Evolutionary conservation across 2,797 vertebrate genomes (phyloP), one percentile per base, ranked within the genome.

Genomic region (Gymnocypris eckloni): DNA sequence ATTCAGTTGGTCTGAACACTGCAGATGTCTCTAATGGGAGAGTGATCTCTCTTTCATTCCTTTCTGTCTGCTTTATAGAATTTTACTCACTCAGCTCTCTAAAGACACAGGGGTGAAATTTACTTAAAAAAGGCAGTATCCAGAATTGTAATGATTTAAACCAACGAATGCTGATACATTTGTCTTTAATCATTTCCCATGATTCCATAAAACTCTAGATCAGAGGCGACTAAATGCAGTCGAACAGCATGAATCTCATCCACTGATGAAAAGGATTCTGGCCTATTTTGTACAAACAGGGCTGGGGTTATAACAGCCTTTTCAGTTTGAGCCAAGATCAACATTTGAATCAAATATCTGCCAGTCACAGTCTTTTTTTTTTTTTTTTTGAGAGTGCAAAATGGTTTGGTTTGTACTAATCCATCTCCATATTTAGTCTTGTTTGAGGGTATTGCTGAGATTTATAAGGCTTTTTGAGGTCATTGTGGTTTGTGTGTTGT

Each of bases 131-230:
- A 37, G 41, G 56, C 41, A 37, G 16, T 61, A 48, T 75, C 70
- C 41, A 45, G 25, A 75, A 75, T 64, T n/a, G 8, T 18, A 48
- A 64, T 75, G 56, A 3, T 25, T 59, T 83, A 25, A 64, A 75
- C 18, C 25, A 83, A n/a, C 45, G 15, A 25, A 67, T 48, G 8
- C 45, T 41, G 18, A 72, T 73, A 37, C n/a, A 69, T 81, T 52
- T 41, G 13, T 66, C 25, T 83, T 83, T 67, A 84, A 77, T 84
- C 59, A 77, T 84, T 76, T 52, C 56, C 69, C 59, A 25, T 77
- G 48, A 77, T 84, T 83, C n/a, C 22, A 33, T 67, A n/a, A 52
- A 9, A 77, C 48, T 41, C 28, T n/a, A 70, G 79, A 78, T 78
- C 33, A 70, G 48, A 56, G n/a, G 64, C 2, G 4, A 76, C 22